Conservation (phyloP, 2,113 vertebrate genomes). For the Dicentrarchus labrax region DNA sequence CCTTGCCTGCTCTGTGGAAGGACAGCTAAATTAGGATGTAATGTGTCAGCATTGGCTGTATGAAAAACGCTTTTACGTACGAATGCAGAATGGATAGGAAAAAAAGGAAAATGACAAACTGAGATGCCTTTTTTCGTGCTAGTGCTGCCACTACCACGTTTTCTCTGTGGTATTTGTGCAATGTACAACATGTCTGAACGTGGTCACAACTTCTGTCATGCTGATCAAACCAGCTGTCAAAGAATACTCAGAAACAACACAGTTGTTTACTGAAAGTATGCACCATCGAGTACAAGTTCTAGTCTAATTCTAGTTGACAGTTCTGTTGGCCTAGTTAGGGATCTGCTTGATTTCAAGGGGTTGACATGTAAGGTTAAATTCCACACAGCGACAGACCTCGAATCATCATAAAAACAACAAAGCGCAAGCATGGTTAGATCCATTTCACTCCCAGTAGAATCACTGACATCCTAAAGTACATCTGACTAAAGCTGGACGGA, state of each 20-base stretch:
- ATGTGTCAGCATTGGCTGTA: neutral
- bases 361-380: neutral
- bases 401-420: neutral
- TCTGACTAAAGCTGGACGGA: neutral
- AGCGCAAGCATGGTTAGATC: too few species aligned
- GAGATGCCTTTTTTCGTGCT: neutral
- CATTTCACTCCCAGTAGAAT: neutral
- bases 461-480: neutral
- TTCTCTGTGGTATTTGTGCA: conserved; percentile 2
- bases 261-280: neutral
- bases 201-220: neutral
- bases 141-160: neutral
- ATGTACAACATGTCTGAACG: neutral
- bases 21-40: neutral
- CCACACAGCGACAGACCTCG: neutral
- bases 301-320: neutral
- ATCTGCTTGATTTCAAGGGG: neutral
- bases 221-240: neutral
- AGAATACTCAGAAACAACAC: neutral
- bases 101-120: neutral
- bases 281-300: neutral
- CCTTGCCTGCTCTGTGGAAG: neutral
- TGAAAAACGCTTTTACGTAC: neutral
- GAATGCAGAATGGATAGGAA: neutral
- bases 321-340: neutral